phyloP scores from a whole-genome alignment of 2,113 vertebrate species.

The Coracopsis vasa region DNA sequence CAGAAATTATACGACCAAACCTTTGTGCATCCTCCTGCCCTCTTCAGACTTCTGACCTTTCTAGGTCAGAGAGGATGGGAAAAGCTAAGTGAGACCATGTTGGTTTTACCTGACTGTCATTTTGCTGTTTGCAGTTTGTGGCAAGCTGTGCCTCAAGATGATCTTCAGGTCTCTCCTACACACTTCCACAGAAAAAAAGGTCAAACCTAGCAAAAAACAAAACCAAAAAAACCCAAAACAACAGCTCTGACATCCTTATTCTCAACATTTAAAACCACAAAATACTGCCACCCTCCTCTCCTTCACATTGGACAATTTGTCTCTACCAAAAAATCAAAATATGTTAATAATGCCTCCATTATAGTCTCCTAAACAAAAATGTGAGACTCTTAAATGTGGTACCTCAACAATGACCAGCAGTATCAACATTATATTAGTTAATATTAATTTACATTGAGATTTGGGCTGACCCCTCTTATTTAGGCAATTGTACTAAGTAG shows the following conservation, averaged over 20 bases:
- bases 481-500: neutral
- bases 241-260: neutral
- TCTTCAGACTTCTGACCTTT: neutral
- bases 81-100: neutral
- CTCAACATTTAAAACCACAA: neutral
- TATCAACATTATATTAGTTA: neutral
- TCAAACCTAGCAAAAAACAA: neutral
- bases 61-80: neutral
- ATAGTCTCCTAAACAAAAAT: neutral
- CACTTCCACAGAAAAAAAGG: neutral
- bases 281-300: neutral
- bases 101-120: conserved; percentile 54
- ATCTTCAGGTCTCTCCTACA: neutral
- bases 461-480: neutral
- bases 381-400: neutral
- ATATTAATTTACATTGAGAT: neutral
- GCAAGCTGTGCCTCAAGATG: neutral
- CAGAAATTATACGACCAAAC: neutral
- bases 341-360: neutral
- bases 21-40: neutral
- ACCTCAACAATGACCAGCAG: neutral
- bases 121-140: neutral
- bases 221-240: neutral
- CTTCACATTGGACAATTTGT: neutral
- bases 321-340: neutral